These are phyloP conservation scores for Brachypteracias leptosomus DNA, from an alignment of 2,113 vertebrate genomes.

Conservation along the genomic window DNA sequence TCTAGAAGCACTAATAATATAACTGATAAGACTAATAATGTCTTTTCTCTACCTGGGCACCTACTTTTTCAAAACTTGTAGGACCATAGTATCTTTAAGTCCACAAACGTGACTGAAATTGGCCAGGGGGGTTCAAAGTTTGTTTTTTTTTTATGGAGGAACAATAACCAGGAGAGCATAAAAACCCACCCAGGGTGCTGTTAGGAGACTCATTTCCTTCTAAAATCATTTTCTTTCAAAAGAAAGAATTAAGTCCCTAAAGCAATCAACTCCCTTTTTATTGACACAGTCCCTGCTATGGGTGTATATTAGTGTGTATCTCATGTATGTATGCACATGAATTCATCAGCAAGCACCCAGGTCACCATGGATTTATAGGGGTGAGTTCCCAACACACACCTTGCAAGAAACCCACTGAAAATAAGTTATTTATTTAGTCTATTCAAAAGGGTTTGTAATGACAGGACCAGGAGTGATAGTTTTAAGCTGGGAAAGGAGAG, in stretches of 20 bases:
- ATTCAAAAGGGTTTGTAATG: no score
- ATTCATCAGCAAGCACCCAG: rapidly evolving
- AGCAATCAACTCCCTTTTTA: neutral
- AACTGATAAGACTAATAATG: no score
- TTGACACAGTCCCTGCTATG: neutral
- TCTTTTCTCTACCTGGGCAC: neutral
- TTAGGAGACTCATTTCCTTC: conserved; percentile 18
- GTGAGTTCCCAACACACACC: neutral
- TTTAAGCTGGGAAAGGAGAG: no score
- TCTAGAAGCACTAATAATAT: neutral
- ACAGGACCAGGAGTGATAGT: no score
- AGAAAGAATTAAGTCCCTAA: neutral
- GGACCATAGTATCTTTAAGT: neutral
- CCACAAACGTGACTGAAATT: neutral
- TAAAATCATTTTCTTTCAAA: conserved; percentile 6
- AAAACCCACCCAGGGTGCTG: neutral
- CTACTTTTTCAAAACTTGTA: neutral
- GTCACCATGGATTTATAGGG: neutral
- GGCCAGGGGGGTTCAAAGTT: neutral
- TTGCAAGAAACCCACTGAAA: rapidly evolving
- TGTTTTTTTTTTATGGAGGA: conserved; percentile 42
- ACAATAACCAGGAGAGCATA: neutral
- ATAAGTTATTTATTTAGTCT: neutral
- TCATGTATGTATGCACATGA: rapidly evolving
- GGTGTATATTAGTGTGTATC: neutral